These are phyloP conservation scores for Holotrichia oblita DNA, from an alignment of 1,140 invertebrate genomes.

Conservation along the genomic window DNA sequence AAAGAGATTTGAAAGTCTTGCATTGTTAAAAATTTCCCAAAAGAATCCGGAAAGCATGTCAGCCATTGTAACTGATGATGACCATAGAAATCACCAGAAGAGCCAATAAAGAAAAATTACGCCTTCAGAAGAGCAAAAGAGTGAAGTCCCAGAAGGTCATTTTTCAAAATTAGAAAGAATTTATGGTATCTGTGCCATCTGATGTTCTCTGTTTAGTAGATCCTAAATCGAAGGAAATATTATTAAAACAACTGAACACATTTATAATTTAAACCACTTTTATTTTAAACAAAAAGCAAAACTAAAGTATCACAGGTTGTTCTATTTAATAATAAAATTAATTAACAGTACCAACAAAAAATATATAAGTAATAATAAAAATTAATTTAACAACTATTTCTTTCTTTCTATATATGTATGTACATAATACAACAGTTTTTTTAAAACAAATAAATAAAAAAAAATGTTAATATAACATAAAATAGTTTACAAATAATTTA, in stretches of 20 bases:
- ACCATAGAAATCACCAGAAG: no score
- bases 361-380: conserved; percentile 7
- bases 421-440: not conserved
- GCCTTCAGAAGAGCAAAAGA: no score
- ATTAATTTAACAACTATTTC: not conserved
- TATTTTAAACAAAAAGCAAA: conserved; percentile 43
- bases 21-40: no score
- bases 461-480: conserved; percentile 39
- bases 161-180: no score
- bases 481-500: conserved; percentile 21
- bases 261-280: conserved; percentile 1
- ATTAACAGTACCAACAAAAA: conserved; percentile 40
- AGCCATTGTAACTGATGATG: no score
- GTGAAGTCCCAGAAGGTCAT: no score
- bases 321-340: conserved; percentile 37
- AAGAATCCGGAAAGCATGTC: no score
- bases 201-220: no score
- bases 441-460: conserved; percentile 31
- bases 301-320: conserved; percentile 45
- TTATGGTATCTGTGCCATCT: no score
- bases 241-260: not conserved
- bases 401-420: not conserved
- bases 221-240: no score
- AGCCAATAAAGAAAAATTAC: no score
- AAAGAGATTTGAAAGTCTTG: no score